Conservation (phyloP, 2,797 vertebrate genomes). For the Amblyopsis hoosieri region DNA sequence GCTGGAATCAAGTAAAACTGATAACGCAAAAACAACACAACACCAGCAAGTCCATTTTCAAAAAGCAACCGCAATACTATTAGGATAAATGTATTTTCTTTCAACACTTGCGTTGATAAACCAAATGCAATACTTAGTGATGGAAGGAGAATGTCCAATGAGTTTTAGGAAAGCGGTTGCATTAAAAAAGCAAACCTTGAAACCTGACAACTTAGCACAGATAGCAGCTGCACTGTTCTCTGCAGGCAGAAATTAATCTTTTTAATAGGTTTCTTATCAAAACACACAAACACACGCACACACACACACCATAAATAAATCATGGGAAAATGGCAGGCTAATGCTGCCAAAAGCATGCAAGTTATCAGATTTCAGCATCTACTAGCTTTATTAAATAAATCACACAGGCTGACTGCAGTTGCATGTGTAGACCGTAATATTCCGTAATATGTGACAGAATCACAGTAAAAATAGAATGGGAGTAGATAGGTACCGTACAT, state of each 20-base stretch:
- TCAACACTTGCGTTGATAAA: not conserved
- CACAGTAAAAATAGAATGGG: too few species aligned
- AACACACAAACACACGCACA: slow-evolving; percentile 1
- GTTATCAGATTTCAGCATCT: not conserved
- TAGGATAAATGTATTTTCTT: not conserved
- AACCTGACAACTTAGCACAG: not conserved
- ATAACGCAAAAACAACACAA: slow-evolving; percentile 3
- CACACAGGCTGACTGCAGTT: not conserved
- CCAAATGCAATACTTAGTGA: not conserved
- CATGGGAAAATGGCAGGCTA: not conserved
- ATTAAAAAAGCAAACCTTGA: not conserved
- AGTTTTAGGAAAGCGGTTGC: not conserved
- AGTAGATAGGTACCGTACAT: too few species aligned
- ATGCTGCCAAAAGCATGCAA: not conserved
- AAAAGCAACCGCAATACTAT: not conserved
- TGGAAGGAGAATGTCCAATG: not conserved
- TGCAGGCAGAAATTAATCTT: not conserved
- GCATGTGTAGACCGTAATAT: not conserved
- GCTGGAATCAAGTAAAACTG: not conserved
- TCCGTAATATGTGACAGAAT: too few species aligned
- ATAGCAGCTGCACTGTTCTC: not conserved
- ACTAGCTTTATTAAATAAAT: not conserved
- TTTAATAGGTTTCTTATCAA: slow-evolving; percentile 1
- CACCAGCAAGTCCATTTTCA: not conserved
- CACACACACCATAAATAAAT: not conserved